These are phyloP conservation scores for Mesoligia furuncula DNA, from an alignment of 2,888 invertebrate species.

Conservation along the genomic window DNA sequence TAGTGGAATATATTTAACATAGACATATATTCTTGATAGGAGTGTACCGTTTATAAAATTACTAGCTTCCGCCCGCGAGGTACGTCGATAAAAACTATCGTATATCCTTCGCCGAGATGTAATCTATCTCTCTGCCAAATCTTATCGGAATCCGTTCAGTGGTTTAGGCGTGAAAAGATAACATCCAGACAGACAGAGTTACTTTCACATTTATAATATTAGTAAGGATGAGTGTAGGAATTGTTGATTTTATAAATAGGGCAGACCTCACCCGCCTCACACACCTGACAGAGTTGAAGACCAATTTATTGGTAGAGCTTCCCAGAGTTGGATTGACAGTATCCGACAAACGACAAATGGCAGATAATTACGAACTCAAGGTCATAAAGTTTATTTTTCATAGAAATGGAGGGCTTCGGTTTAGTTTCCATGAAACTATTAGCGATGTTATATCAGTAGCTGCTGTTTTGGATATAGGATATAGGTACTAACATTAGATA, in stretches of 20 bases:
- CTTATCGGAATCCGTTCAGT: too few species aligned
- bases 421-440: neutral
- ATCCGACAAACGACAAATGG: slow-evolving; percentile 49
- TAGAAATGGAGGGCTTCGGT: neutral
- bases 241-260: neutral
- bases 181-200: too few species aligned
- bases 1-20: neutral
- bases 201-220: too few species aligned
- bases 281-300: neutral
- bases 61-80: too few species aligned
- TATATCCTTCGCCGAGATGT: too few species aligned
- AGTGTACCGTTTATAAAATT: too few species aligned
- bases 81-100: too few species aligned
- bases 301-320: slow-evolving; percentile 2
- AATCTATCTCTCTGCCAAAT: too few species aligned
- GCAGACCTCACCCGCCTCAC: too few species aligned
- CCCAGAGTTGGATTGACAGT: slow-evolving; percentile 30
- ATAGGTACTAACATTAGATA: too few species aligned
- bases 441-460: neutral
- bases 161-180: too few species aligned
- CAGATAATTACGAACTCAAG: slow-evolving; percentile 11
- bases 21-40: neutral
- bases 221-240: neutral
- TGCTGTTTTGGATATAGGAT: neutral
- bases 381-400: neutral